Conservation (phyloP, 1,140 invertebrate genomes). For the Pogonus chalceus region DNA sequence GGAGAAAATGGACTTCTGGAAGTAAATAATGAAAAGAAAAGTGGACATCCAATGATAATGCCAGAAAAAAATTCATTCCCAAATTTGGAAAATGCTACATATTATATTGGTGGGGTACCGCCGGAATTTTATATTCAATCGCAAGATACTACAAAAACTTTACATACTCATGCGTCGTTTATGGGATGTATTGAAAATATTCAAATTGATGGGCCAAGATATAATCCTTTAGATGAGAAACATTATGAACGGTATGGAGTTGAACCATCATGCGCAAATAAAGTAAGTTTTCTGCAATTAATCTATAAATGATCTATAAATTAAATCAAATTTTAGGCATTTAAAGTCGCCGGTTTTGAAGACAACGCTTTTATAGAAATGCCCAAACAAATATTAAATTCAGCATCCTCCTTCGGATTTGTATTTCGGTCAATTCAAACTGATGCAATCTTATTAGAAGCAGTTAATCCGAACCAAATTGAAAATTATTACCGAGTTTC, state of each 20-base stretch:
- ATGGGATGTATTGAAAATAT: constrained; percentile 75
- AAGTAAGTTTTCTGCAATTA: constrained; percentile 41
- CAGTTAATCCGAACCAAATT: neutral
- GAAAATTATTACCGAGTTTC: neutral
- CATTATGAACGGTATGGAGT: constrained; percentile 62
- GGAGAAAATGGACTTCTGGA: neutral
- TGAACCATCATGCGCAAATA: constrained; percentile 59
- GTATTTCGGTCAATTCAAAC: neutral
- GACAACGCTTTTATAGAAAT: constrained; percentile 73
- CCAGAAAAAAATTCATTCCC: constrained; percentile 36
- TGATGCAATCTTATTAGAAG: neutral
- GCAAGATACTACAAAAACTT: constrained; percentile 30
- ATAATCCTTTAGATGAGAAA: constrained; percentile 53
- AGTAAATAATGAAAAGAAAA: neutral
- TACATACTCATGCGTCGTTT: constrained; percentile 48
- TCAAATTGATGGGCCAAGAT: constrained; percentile 50
- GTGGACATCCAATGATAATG: neutral
- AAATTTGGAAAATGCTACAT: constrained; percentile 49
- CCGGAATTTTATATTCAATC: constrained; percentile 44
- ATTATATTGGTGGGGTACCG: constrained; percentile 73
- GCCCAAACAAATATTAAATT: constrained; percentile 45
- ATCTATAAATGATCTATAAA: neutral
- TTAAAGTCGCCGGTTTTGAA: constrained; percentile 58
- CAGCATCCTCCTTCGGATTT: neutral
- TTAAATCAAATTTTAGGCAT: constrained; percentile 36